Evolutionary conservation across 2,888 invertebrate genomes (phyloP).

Genomic region (Linnaemya tessellans): DNA sequence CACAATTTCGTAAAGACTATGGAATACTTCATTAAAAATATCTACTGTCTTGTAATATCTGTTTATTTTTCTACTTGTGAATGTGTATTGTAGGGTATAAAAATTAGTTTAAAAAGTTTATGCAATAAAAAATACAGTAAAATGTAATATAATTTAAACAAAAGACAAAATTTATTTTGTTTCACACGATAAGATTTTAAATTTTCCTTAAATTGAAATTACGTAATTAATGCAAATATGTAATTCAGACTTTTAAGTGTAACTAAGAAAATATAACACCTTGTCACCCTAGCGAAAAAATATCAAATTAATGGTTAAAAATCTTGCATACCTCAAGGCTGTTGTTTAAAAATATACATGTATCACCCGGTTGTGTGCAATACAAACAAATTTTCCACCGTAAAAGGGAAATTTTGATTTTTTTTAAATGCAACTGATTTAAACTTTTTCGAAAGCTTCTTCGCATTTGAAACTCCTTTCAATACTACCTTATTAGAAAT

Average conservation of each 20-base stretch:
- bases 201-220: too few species aligned
- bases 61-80: slow-evolving; percentile 54
- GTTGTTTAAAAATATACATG: too few species aligned
- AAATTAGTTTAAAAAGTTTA: slow-evolving; percentile 19
- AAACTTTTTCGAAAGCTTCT: too few species aligned
- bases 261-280: not conserved
- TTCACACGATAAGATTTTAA: not conserved
- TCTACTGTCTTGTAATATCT: slow-evolving; percentile 17
- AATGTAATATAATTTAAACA: slow-evolving; percentile 31
- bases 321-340: slow-evolving; percentile 13
- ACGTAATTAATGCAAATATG: too few species aligned
- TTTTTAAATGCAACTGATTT: too few species aligned
- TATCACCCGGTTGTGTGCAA: too few species aligned
- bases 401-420: too few species aligned
- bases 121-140: slow-evolving; percentile 35
- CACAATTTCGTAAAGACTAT: too few species aligned
- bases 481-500: too few species aligned
- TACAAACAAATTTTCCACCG: too few species aligned
- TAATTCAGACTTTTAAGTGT: too few species aligned
- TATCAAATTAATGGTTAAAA: not conserved
- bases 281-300: slow-evolving; percentile 1
- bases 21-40: not conserved
- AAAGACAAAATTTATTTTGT: not conserved
- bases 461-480: too few species aligned
- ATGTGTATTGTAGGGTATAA: slow-evolving; percentile 24